Conservation (phyloP, 2,113 vertebrate genomes). For the Macroglossus sobrinus region DNA sequence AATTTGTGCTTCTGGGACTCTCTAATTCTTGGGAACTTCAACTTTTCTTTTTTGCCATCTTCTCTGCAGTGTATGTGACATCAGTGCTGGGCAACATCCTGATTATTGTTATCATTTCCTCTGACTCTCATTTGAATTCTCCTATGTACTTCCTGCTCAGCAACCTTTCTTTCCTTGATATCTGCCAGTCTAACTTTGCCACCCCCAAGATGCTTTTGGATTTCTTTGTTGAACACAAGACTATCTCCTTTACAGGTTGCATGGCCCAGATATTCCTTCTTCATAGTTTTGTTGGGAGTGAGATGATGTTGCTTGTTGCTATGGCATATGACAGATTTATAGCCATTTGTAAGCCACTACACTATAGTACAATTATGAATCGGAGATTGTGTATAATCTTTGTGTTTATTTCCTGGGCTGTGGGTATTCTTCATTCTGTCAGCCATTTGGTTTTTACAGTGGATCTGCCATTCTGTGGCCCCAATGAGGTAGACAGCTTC, state of each 20-base stretch:
- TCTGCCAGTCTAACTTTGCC: constrained; percentile 73
- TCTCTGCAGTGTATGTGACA: constrained; percentile 57
- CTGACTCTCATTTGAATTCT: constrained; percentile 43
- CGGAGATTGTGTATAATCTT: constrained; percentile 50
- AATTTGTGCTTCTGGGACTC: constrained; percentile 72
- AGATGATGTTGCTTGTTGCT: constrained; percentile 72
- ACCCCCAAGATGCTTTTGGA: constrained; percentile 77
- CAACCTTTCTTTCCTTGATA: constrained; percentile 73
- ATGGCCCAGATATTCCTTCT: constrained; percentile 76
- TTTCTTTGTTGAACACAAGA: constrained; percentile 64
- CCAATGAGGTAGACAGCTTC: constrained; percentile 73
- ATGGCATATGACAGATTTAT: constrained; percentile 76
- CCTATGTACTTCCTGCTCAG: constrained; percentile 74
- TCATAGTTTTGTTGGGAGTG: constrained; percentile 70
- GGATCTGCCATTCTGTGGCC: constrained; percentile 74
- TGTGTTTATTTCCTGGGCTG: constrained; percentile 64
- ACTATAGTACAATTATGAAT: constrained; percentile 68
- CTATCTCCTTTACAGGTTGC: constrained; percentile 72
- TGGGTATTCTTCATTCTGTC: constrained; percentile 72
- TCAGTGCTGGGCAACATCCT: constrained; percentile 64
- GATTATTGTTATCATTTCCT: constrained; percentile 66
- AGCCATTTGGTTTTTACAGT: constrained; percentile 67
- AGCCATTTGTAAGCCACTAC: constrained; percentile 74
- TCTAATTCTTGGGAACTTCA: constrained; percentile 57
- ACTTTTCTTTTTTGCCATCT: constrained; percentile 56